Evolutionary conservation across 2,113 vertebrate genomes (phyloP).

Genomic region (Podocnemis expansa): DNA sequence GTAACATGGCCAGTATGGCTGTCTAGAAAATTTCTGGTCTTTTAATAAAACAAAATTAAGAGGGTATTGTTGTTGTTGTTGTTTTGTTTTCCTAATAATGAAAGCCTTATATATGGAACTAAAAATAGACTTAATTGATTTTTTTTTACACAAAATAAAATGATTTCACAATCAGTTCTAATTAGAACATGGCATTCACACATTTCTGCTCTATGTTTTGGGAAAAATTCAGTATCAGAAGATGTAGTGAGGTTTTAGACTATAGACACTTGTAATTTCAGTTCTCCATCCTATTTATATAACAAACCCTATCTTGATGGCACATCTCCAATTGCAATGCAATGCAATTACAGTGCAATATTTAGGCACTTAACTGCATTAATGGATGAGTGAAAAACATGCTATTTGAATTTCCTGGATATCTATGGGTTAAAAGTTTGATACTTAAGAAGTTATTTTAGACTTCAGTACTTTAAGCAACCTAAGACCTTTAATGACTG

Average conservation of each 20-base stretch:
- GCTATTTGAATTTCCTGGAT: background rate
- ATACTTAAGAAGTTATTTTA: background rate
- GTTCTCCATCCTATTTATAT: background rate
- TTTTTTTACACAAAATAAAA: background rate
- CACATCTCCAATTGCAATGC: background rate
- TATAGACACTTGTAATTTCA: background rate
- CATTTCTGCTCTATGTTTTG: background rate
- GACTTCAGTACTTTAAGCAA: background rate
- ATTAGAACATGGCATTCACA: background rate
- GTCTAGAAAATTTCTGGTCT: background rate
- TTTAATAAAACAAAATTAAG: background rate
- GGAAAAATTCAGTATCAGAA: background rate
- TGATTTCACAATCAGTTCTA: background rate
- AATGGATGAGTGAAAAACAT: background rate
- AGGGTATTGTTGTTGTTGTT: too few relatives aligned
- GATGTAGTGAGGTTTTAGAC: background rate
- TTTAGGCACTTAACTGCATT: background rate
- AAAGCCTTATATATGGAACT: background rate
- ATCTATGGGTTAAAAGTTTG: background rate
- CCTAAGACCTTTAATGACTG: background rate
- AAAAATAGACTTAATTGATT: background rate
- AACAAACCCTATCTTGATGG: background rate
- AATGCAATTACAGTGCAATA: background rate
- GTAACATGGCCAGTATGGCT: background rate
- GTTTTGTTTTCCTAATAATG: background rate